A percentile compares a stretch with the other conserved stretches of the same genome.
phyloP scores from a whole-genome alignment of 1,140 invertebrate species.

The Zaprionus inermis region DNA sequence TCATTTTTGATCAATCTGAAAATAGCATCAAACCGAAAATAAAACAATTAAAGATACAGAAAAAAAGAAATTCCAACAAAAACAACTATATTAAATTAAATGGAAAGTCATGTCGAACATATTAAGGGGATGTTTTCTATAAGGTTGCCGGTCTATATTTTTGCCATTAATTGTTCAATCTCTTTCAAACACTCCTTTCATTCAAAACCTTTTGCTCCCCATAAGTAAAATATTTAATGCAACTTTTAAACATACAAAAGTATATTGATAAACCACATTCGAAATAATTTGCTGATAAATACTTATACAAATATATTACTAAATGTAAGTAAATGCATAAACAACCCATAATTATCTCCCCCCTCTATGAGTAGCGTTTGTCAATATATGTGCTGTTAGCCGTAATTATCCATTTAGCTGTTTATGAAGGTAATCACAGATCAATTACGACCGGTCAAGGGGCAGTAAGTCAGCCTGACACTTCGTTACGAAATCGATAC shows the following conservation, averaged over 20 bases:
- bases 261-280: too few relatives aligned
- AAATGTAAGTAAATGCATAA: not conserved
- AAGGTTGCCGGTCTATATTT: too few relatives aligned
- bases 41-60: constrained; percentile 55
- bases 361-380: not conserved
- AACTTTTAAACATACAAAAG: too few relatives aligned
- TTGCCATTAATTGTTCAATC: too few relatives aligned
- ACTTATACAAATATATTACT: not conserved
- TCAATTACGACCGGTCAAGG: constrained; percentile 38
- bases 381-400: not conserved
- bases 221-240: too few relatives aligned
- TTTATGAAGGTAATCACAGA: constrained; percentile 29
- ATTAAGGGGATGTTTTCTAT: not conserved
- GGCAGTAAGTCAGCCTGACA: constrained; percentile 9
- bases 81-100: not conserved
- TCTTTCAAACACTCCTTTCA: too few relatives aligned
- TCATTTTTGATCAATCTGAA: constrained; percentile 88
- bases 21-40: constrained; percentile 40
- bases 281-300: not conserved
- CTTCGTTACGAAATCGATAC: constrained; percentile 9
- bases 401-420: constrained; percentile 8
- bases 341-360: not conserved
- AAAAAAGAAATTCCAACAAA: not conserved
- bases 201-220: too few relatives aligned
- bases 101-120: not conserved